Evolutionary conservation across 2,113 vertebrate genomes (phyloP).

Genomic region (Sapajus apella): DNA sequence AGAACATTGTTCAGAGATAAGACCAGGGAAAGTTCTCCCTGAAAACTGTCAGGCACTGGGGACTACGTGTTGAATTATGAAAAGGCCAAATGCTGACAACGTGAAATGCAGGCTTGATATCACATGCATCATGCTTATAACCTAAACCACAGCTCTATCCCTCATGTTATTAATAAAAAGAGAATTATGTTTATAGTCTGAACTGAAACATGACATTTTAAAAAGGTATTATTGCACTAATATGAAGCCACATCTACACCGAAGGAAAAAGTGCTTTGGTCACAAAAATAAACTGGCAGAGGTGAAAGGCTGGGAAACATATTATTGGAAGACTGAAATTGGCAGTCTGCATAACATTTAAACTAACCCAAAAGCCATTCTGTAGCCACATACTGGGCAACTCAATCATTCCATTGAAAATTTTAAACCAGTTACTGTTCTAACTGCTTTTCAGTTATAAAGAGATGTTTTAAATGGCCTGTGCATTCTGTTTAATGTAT

Average conservation of each 20-base stretch:
- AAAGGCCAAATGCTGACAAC: not conserved
- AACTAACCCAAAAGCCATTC: not conserved
- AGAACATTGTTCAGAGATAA: not conserved
- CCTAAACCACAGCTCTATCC: not conserved
- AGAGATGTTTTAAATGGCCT: not conserved
- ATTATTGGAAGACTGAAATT: not conserved
- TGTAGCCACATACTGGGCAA: not conserved
- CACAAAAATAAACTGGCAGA: conserved; percentile 7
- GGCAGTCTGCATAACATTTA: not conserved
- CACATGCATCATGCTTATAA: not conserved
- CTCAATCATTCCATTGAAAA: not conserved
- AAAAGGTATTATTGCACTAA: not conserved
- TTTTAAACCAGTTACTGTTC: not conserved
- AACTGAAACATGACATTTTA: not conserved
- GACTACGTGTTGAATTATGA: not conserved
- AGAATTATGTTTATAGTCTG: not conserved
- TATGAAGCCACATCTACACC: not conserved
- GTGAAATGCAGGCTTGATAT: not conserved
- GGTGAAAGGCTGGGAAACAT: not conserved
- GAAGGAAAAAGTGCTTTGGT: not conserved
- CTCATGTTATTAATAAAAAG: not conserved
- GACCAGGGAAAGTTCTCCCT: not conserved
- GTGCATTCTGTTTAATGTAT: not conserved
- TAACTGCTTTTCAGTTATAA: not conserved
- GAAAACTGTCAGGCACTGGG: no score